Base-by-base conservation (phyloP, 2,797 vertebrate species). In the Cyclura pinguis region DNA sequence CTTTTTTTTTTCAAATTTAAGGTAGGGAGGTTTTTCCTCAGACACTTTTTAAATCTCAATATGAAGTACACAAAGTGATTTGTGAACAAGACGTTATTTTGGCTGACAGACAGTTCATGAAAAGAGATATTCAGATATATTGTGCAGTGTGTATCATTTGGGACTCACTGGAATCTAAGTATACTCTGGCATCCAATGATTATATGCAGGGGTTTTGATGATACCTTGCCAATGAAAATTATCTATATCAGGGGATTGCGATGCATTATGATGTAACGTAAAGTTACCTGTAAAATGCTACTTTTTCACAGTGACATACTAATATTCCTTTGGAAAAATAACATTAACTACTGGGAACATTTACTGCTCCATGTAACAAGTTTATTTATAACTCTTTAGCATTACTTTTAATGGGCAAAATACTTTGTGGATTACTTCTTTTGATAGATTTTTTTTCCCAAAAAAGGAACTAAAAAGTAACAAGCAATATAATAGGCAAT, bases 101-200 rank as follows among this genome's bases (percentile, higher is more conserved):
- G 91, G 52, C 84, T 91, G 92, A 89, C 18, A 89, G 32, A 57
- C 67, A 29, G 38, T 85, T 74, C 29, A 22, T 64, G 38, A 87
- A 78, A 64, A 22, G 14, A 55, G 32, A 55, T 55, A 7, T 20
- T 85, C 67, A 85, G 35, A 73, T 85, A 55, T 69, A 84, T n/a
- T 8, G 69, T 55, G 16, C 64, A 29, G 67, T 55, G 20, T 59
- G 29, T 64, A 85, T 35, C n/a, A 81, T 82, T 38, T 24, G 18
- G 55, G 55, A 73, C 73, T 50, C 12, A 55, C 4, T 85, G 84
- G 73, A 55, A n/a, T 86, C 20, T 38, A 74, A 42, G 32, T 42
- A 10, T 38, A 38, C 35, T 18, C 1, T 47, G 38, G 4, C 3
- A 78, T 73, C 57, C 29, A 78, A 18, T 32, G 32, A 57, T 59